Base-by-base conservation (phyloP, 2,113 vertebrate genomes). In the Tricholaema leucomelas region DNA sequence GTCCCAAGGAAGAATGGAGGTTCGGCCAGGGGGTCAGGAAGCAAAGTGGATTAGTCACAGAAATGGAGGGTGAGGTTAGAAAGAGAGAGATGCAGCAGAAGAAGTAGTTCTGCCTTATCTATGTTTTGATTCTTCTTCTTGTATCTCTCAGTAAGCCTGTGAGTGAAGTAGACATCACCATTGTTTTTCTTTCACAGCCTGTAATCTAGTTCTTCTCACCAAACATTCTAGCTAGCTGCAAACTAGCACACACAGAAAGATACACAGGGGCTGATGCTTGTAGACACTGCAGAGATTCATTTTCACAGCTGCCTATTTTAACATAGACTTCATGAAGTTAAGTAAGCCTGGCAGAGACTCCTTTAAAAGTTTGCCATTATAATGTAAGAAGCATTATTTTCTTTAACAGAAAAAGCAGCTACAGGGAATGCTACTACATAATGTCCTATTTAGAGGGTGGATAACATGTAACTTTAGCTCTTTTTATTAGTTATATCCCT, bases 381-480 rank as follows among this genome's bases (percentile, higher is more conserved):
- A 55, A 48, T 1, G 2, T 28, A 42, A n/a, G 2, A 86, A 75
- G 8, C 5, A 56, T 7, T 46, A 12, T 46, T 83, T 85, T 63
- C 28, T 38, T 75, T 55, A 83, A 81, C 9, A 12, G 63, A 80
- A 69, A 69, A 80, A 61, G 2, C 23, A 75, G 4, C 54, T 82
- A 3, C 12, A 44, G 7, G 8, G 10, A 90, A 25, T 40, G 35
- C 8, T 15, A 27, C 30, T 44, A n/a, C 0, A 0, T 36, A 54
- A 23, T 21, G 17, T 27, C 33, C 12, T 18, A 35, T 84, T 86
- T 54, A 56, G 61, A 81, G 48, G 31, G 74, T 64, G 80, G 48
- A 50, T 6, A 63, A 23, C 6, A n/a, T 6, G 40, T 70, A 79
- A 15, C 21, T 85, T 81, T 81, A 64, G 61, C 31, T 52, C 58